Percentiles rank a stretch among this genome's conserved stretches.
These are phyloP conservation scores for Pyrgus malvae DNA, from an alignment of 2,888 invertebrate genomes.

Conservation along the genomic window DNA sequence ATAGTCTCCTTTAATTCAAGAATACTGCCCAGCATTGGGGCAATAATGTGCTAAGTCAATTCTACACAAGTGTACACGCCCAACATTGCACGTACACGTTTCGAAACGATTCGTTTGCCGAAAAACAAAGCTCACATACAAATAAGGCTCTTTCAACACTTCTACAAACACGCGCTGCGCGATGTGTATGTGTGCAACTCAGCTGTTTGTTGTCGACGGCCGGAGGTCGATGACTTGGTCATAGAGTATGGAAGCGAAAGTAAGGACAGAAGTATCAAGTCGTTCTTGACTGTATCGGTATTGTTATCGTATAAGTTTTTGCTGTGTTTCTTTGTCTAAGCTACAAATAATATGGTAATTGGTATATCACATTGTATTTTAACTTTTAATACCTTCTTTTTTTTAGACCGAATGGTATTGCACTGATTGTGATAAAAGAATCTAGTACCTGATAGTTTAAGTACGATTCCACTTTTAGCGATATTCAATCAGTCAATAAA, in stretches of 20 bases:
- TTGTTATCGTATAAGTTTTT: too few relatives aligned
- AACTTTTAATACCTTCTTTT: too few relatives aligned
- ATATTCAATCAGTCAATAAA: too few relatives aligned
- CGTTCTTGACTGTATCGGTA: too few relatives aligned
- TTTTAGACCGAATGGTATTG: too few relatives aligned
- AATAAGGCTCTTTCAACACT: constrained; percentile 24
- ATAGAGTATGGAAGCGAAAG: constrained; percentile 41
- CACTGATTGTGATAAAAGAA: too few relatives aligned
- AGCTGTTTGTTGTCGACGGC: constrained; percentile 68
- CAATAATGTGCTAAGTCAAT: background rate
- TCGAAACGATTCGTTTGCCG: constrained; percentile 20
- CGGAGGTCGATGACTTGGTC: constrained; percentile 60
- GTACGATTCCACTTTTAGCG: too few relatives aligned
- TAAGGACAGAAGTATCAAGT: background rate
- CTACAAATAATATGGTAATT: too few relatives aligned
- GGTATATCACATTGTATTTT: too few relatives aligned
- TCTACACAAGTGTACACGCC: background rate
- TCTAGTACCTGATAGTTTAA: too few relatives aligned
- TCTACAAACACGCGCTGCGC: constrained; percentile 5
- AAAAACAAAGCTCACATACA: constrained; percentile 26
- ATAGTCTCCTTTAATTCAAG: too few relatives aligned
- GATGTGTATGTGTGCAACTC: constrained; percentile 48
- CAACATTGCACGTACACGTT: background rate
- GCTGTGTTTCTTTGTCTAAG: too few relatives aligned
- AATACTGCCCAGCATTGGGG: background rate